Base-by-base conservation (phyloP, 2,888 invertebrate genomes). In the Tortrix viridana region DNA sequence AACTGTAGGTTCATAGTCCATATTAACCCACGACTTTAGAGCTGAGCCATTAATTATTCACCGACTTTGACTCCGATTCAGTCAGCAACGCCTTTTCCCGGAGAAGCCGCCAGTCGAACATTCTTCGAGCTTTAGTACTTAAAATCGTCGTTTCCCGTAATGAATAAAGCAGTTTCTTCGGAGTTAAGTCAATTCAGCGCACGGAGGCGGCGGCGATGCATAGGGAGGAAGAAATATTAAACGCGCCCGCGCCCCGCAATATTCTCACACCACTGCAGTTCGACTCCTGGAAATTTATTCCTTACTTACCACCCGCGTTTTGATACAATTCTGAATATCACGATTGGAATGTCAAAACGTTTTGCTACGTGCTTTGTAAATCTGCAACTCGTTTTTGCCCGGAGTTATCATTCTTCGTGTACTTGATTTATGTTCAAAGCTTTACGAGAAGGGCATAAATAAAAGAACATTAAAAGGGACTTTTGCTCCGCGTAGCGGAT, bases 301-400 rank as follows among this genome's bases (percentile, higher is more conserved):
- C 57, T 60, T 65, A 60, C 65, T 60, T 55, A 64, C 46, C 59
- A 26, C 60, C 72, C 62, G 62, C 69, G 68, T 70, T 74, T 70
- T 72, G 72, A 69, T 74, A 72, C 73, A 71, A 74, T 73, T 69
- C 70, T 62, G 59, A 60, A 66, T 60, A 60, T 59, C 66, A 55
- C 68, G 62, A 55, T 59, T 48, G 63, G 67, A 67, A 67, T 65
- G 63, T 59, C 52, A 59, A 61, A 65, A 65, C 65, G 65, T 63
- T 57, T 61, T 67, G 60, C 56, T 55, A 43, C 55, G 55, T 44
- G 53, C 55, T 48, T 55, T 60, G 49, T 54, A 54, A 64, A 60
- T 53, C 53, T 58, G 53, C 44, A 56, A 53, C 41, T 59, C 59
- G 41, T 60, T 60, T 63, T 60, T 60, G 32, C 23, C 43, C 16